A percentile compares a stretch with the other conserved stretches of the same genome.
Conservation (phyloP, 2,888 invertebrate species). For the Netelia fuscicornis region DNA sequence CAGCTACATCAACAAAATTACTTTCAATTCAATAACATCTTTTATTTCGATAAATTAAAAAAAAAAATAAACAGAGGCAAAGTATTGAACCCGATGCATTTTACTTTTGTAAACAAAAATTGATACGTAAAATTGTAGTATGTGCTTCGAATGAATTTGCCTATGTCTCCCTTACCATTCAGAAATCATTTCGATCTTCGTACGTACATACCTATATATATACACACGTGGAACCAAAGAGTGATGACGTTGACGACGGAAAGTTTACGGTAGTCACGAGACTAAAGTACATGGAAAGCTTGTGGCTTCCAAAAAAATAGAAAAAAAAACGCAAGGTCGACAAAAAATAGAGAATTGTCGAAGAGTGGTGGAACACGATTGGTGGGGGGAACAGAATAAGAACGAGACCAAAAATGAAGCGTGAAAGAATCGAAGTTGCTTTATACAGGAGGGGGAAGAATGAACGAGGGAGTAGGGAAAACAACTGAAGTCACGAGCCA, state of each 20-base stretch:
- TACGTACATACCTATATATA: not conserved
- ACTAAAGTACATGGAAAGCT: conserved; percentile 15
- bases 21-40: not conserved
- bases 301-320: conserved; percentile 15
- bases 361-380: not conserved
- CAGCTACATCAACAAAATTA: not conserved
- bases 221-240: not conserved
- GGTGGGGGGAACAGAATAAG: conserved; percentile 1
- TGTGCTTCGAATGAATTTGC: too few relatives aligned
- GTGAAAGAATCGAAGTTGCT: conserved; percentile 15
- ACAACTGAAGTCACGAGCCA: conserved; percentile 53
- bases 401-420: conserved; percentile 12
- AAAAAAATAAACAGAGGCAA: too few relatives aligned
- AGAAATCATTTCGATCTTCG: too few relatives aligned
- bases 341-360: not conserved
- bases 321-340: conserved; percentile 12
- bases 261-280: conserved; percentile 57
- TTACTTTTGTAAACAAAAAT: too few relatives aligned
- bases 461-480: conserved; percentile 42
- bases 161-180: too few relatives aligned
- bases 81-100: too few relatives aligned
- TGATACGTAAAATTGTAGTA: too few relatives aligned
- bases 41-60: too few relatives aligned
- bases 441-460: not conserved
- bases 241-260: conserved; percentile 33